These are phyloP conservation scores for Achatina immaculata DNA, from an alignment of 1,140 invertebrate genomes.

Conservation along the genomic window DNA sequence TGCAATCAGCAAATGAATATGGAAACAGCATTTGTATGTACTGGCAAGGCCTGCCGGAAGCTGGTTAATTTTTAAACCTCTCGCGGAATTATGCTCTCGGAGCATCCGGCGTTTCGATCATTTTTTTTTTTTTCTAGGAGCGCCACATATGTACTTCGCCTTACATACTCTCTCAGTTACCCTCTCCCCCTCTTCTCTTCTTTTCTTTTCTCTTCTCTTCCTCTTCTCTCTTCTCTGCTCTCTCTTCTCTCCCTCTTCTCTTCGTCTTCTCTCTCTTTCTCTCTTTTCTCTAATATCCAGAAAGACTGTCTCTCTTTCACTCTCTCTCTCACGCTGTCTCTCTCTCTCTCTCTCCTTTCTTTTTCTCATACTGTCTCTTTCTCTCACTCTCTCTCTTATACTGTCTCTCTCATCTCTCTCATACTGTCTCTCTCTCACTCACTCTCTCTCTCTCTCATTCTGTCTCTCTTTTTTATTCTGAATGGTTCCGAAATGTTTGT, in stretches of 20 bases:
- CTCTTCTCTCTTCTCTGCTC: background rate
- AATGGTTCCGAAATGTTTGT: too few species aligned
- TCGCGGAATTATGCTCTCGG: too few species aligned
- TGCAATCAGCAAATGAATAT: too few species aligned
- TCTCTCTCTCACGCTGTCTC: conserved; percentile 13
- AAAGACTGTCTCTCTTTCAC: conserved; percentile 25
- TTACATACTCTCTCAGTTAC: background rate
- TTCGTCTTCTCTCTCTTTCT: background rate
- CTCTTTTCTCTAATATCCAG: background rate
- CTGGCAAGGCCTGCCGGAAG: too few species aligned
- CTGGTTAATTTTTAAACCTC: too few species aligned
- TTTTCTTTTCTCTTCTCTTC: background rate
- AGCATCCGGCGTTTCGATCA: too few species aligned
- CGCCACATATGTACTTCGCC: too few species aligned
- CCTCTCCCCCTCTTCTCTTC: background rate
- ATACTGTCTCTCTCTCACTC: background rate
- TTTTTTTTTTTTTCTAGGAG: too few species aligned
- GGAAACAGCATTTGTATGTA: too few species aligned
- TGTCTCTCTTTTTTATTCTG: too few species aligned
- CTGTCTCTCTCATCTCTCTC: background rate
- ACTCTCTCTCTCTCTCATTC: conserved; percentile 14
- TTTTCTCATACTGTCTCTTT: conserved; percentile 1
- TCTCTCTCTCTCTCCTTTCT: too few species aligned
- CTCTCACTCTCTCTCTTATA: background rate
- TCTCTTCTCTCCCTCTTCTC: conserved; percentile 18